Conservation (phyloP, 2,797 vertebrate genomes). For the Aplochiton taeniatus region DNA sequence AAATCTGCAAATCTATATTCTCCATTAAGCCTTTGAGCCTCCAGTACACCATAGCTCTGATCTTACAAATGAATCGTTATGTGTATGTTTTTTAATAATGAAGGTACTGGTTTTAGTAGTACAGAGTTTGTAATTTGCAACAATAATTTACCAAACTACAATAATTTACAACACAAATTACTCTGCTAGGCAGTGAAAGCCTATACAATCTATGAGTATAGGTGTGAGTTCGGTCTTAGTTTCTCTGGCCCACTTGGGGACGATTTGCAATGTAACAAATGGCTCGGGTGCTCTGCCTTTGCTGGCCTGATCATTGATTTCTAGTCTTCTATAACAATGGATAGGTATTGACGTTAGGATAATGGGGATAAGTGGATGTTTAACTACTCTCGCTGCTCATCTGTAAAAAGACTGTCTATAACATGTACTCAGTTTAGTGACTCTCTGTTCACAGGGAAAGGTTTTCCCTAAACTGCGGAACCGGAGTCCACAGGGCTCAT, state of each 20-base stretch:
- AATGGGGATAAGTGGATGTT: neutral
- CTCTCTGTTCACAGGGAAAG: slow-evolving; percentile 83
- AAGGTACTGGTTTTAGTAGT: neutral
- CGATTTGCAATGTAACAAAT: neutral
- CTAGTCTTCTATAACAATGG: too few species aligned
- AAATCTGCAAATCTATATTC: too few species aligned
- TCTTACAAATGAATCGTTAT: neutral
- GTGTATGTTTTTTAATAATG: neutral
- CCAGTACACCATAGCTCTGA: neutral
- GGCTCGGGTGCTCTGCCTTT: neutral
- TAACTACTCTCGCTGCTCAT: neutral
- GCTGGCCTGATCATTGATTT: neutral
- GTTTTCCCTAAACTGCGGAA: slow-evolving; percentile 94
- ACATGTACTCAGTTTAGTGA: neutral
- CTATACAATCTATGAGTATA: neutral
- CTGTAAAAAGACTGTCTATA: neutral
- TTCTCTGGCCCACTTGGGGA: neutral
- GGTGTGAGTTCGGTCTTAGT: neutral
- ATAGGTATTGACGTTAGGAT: too few species aligned
- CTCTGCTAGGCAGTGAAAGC: neutral
- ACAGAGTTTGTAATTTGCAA: neutral
- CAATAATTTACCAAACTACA: too few species aligned
- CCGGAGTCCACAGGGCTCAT: slow-evolving; percentile 88
- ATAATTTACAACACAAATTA: neutral
- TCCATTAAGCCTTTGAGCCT: neutral